Evolutionary conservation across 2,113 vertebrate species (phyloP).

Genomic region (Macquaria ambigua): DNA sequence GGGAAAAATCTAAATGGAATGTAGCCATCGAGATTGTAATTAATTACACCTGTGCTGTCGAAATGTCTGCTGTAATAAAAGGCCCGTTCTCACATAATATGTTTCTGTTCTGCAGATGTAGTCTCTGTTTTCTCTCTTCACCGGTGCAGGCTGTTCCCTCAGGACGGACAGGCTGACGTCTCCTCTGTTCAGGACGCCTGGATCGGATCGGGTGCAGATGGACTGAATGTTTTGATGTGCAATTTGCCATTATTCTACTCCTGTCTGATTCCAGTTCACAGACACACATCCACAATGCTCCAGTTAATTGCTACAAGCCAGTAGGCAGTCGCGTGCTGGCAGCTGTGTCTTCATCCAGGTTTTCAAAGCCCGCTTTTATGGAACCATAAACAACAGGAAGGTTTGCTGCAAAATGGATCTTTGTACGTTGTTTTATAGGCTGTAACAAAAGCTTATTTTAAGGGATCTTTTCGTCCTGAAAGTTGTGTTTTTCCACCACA

Average conservation of each 20-base stretch:
- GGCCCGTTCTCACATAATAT: not conserved
- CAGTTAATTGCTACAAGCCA: conserved; percentile 39
- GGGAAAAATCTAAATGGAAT: not conserved
- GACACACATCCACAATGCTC: conserved; percentile 45
- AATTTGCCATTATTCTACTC: conserved; percentile 31
- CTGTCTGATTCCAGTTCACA: conserved; percentile 46
- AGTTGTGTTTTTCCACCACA: not conserved
- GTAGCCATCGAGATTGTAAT: not conserved
- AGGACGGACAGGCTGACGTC: not conserved
- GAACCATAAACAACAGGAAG: not conserved
- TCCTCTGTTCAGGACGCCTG: conserved; percentile 24
- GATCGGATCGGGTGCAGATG: not conserved
- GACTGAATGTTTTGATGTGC: conserved; percentile 40
- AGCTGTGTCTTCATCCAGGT: conserved; percentile 14
- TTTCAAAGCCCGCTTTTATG: not conserved
- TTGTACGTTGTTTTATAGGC: not conserved
- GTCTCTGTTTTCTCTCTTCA: not conserved
- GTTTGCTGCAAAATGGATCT: not conserved
- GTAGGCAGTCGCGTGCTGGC: conserved; percentile 14
- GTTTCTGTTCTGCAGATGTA: conserved; percentile 28
- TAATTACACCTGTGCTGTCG: conserved; percentile 11
- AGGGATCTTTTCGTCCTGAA: not conserved
- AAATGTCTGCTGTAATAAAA: not conserved
- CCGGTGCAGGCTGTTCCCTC: not conserved
- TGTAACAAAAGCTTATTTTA: not conserved